These are phyloP conservation scores for Euproctis similis DNA, from an alignment of 2,888 invertebrate species.

Conservation along the genomic window DNA sequence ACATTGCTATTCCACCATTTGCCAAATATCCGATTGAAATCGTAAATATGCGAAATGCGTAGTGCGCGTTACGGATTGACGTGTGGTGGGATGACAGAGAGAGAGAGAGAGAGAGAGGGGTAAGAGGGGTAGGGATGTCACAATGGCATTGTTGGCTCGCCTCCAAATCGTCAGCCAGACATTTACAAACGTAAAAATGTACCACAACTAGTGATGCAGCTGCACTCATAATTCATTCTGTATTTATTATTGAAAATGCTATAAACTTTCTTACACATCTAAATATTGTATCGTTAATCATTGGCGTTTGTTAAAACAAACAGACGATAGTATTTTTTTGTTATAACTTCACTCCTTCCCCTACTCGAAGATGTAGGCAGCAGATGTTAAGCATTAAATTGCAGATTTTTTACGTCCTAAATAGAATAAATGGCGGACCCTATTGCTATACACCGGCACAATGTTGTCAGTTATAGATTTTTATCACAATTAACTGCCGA, in stretches of 20 bases:
- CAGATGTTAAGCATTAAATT: too few species aligned
- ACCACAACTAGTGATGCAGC: conserved; percentile 4
- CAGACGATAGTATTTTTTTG: too few species aligned
- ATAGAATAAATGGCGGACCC: too few species aligned
- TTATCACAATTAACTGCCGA: too few species aligned
- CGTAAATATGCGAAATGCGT: conserved; percentile 38
- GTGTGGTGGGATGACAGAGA: conserved; percentile 9
- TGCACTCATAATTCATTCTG: conserved; percentile 8
- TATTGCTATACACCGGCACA: too few species aligned
- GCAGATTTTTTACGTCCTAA: too few species aligned
- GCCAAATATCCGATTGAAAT: conserved; percentile 51
- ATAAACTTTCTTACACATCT: background rate
- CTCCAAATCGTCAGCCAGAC: conserved; percentile 26
- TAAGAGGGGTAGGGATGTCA: conserved; percentile 10
- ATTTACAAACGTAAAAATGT: conserved; percentile 18
- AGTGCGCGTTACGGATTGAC: conserved; percentile 31
- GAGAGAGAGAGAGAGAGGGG: conserved; percentile 9
- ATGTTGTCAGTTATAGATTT: too few species aligned
- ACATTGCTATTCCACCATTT: conserved; percentile 41
- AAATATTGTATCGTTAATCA: too few species aligned
- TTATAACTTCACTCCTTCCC: too few species aligned
- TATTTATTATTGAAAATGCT: background rate
- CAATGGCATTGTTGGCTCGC: conserved; percentile 35
- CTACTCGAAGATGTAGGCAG: too few species aligned
- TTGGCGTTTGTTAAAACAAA: too few species aligned